A percentile compares a stretch with the other conserved stretches of the same genome.
Evolutionary conservation across 1,140 invertebrate species (phyloP).

Genomic region (Heliconius hermathena): DNA sequence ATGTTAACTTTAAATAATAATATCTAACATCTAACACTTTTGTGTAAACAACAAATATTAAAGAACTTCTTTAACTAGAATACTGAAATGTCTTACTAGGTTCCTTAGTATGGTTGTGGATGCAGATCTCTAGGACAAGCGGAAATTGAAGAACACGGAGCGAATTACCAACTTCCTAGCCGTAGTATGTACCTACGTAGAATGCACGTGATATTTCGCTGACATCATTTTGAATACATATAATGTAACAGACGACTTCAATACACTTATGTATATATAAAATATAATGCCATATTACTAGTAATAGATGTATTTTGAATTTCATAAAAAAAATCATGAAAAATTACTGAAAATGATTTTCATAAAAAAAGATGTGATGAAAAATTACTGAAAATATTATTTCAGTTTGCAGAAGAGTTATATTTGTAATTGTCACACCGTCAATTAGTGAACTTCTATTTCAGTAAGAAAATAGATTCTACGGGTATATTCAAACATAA

Average conservation of each 20-base stretch:
- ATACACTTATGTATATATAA: not conserved
- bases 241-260: not conserved
- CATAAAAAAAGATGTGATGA: not conserved
- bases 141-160: constrained; percentile 7
- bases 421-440: not conserved
- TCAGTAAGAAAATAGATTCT: not conserved
- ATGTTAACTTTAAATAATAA: too few species aligned
- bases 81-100: not conserved
- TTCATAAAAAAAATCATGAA: not conserved
- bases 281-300: not conserved
- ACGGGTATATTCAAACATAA: too few species aligned
- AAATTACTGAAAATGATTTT: not conserved
- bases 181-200: not conserved
- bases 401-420: not conserved
- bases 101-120: not conserved
- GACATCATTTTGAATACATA: not conserved
- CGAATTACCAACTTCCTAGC: not conserved
- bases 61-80: not conserved
- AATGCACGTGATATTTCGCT: not conserved
- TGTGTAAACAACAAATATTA: not conserved
- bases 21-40: too few species aligned
- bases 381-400: not conserved
- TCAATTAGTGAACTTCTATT: not conserved
- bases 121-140: not conserved
- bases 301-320: not conserved